Percentiles rank a stretch among this genome's conserved stretches.
These are phyloP conservation scores for Lacerta viridis DNA, from an alignment of 2,797 vertebrate genomes.

Conservation along the genomic window DNA sequence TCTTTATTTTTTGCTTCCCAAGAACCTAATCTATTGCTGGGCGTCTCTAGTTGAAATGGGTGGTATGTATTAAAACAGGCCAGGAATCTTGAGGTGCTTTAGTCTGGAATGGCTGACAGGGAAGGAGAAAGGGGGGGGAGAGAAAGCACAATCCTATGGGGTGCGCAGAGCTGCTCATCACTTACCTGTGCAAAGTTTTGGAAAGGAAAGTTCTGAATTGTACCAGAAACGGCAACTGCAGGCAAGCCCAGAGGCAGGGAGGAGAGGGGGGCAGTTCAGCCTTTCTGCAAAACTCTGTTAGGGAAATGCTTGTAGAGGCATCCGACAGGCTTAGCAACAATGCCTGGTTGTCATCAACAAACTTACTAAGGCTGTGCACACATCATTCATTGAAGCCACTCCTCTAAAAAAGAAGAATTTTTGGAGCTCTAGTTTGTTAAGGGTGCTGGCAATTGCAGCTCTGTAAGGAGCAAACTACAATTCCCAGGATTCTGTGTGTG, in stretches of 20 bases:
- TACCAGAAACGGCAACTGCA: neutral
- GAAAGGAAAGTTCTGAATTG: neutral
- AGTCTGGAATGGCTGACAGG: neutral
- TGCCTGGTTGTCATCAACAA: neutral
- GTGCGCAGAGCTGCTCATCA: neutral
- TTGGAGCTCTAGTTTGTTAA: too few relatives aligned
- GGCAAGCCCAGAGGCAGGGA: rapidly evolving
- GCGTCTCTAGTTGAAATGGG: neutral
- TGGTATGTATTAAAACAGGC: neutral
- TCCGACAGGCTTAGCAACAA: conserved; percentile 7
- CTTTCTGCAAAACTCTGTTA: neutral
- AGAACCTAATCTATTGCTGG: neutral
- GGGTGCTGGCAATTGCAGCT: too few relatives aligned
- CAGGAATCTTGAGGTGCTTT: neutral
- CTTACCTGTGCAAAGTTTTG: neutral
- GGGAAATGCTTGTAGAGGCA: conserved; percentile 19
- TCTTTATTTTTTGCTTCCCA: too few relatives aligned
- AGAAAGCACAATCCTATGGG: neutral
- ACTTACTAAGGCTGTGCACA: too few relatives aligned
- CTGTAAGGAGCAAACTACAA: too few relatives aligned
- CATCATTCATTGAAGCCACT: too few relatives aligned
- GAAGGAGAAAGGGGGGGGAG: neutral
- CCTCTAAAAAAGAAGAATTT: too few relatives aligned
- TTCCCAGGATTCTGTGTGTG: too few relatives aligned
- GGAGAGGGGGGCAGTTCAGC: too few relatives aligned